Evolutionary conservation across 2,888 invertebrate genomes (phyloP), one percentile per base, ranked within the genome.

Genomic region (Drymonia ruficornis): DNA sequence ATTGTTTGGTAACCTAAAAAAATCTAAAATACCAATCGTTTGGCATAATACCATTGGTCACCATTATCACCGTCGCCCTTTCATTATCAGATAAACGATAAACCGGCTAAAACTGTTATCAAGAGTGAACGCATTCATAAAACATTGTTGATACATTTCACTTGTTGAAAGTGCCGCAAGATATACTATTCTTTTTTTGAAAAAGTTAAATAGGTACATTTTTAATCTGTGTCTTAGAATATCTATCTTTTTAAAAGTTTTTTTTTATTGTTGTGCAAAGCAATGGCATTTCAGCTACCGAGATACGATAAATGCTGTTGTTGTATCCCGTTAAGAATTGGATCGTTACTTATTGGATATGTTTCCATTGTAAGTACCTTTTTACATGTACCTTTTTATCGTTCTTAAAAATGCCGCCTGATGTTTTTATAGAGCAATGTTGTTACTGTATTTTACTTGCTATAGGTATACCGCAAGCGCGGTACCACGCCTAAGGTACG

Each of bases 291-390:
- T 7, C 50, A 59, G 52, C 54, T 89, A 43, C 91, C 91, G 2
- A 77, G 83, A 40, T 61, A 85, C 5, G 64, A 66, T 1, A 82
- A 71, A 60, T 90, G 85, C 59, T 89, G 90, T 72, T 89, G 73
- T 66, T 90, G 90, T 65, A 67, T 88, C 15, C 75, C 86, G 8
- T 58, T 91, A 42, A 75, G 81, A 56, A 75, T 80, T 43, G 91
- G 87, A 15, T 80, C 84, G 0, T 69, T 91, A 38, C 63, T 90
- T 29, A 85, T 91, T 48, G 91, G 91, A 68, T 91, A 91, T 76
- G 31, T 84, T 43, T 86, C 89, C 28, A 71, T 89, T 59, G 91
- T 91, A 70, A 89, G 90, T 86, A 65, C 23, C n/a, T n/a, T n/a
- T n/a, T n/a, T n/a, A 42, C 40, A 44, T 23, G n/a, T n/a, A n/a